A percentile compares a stretch with the other conserved stretches of the same genome.
phyloP scores from a whole-genome alignment of 2,888 invertebrate species.

The Zygogramma bicolorata region DNA sequence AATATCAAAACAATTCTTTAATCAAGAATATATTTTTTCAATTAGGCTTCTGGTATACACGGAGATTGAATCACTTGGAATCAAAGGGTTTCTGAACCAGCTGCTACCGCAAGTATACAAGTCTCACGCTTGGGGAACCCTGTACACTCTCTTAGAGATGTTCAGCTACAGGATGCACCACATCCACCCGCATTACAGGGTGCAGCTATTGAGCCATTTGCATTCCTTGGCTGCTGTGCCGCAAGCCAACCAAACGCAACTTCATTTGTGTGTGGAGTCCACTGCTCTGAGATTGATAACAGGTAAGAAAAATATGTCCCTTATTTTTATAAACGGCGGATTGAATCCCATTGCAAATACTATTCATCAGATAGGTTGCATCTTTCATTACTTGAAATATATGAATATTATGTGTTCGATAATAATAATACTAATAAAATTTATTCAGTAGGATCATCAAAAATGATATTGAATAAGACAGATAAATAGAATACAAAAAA shows the following conservation, averaged over 20 bases:
- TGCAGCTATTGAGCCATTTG: conserved; percentile 90
- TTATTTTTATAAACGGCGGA: no score
- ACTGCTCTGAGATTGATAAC: conserved; percentile 65
- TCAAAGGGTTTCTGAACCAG: conserved; percentile 96
- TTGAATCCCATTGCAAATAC: no score
- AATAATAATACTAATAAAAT: no score
- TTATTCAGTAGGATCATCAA: no score
- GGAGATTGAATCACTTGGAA: conserved; percentile 96
- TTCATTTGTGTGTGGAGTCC: conserved; percentile 81
- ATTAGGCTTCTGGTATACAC: conserved; percentile 93
- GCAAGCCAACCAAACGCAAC: conserved; percentile 94
- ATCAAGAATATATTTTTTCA: conserved; percentile 70
- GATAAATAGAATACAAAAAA: no score
- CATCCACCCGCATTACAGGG: conserved; percentile 94
- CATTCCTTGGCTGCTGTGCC: conserved; percentile 92
- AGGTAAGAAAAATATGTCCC: no score
- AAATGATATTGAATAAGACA: no score
- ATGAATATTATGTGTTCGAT: no score
- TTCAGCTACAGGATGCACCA: conserved; percentile 96
- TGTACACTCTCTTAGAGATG: conserved; percentile 97
- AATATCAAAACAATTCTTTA: no score
- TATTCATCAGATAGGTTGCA: no score
- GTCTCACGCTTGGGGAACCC: conserved; percentile 93
- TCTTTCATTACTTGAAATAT: no score
- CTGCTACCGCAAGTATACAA: conserved; percentile 85